These are phyloP conservation scores for Pelobates cultripes DNA, from an alignment of 2,797 vertebrate genomes.

Conservation along the genomic window DNA sequence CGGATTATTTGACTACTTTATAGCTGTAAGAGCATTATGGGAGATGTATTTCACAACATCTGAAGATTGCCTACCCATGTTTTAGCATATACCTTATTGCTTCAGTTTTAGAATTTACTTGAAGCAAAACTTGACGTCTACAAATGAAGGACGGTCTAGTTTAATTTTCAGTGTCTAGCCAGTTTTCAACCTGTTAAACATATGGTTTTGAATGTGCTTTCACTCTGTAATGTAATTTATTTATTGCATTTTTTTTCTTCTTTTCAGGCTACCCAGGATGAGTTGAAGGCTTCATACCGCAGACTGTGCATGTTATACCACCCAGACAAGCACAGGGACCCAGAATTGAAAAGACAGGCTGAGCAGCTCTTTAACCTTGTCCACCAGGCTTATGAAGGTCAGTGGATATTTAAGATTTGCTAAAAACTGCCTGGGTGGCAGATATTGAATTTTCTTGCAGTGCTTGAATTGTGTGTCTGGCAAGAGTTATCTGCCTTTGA, in stretches of 20 bases:
- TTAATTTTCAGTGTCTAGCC: too few relatives aligned
- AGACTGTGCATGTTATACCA: conserved; percentile 97
- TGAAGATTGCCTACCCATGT: too few relatives aligned
- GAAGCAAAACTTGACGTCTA: too few relatives aligned
- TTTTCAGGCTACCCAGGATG: conserved; percentile 90
- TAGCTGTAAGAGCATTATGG: too few relatives aligned
- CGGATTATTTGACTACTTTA: too few relatives aligned
- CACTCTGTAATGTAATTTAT: too few relatives aligned
- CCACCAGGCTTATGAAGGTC: conserved; percentile 97
- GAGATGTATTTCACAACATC: too few relatives aligned
- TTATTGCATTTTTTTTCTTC: neutral
- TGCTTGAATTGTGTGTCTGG: conserved; percentile 38
- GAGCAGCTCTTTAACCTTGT: conserved; percentile 96
- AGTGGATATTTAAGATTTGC: conserved; percentile 51
- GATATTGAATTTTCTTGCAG: conserved; percentile 51
- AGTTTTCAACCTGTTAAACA: too few relatives aligned
- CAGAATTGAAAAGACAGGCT: conserved; percentile 91
- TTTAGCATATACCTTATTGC: too few relatives aligned
- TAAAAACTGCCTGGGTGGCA: neutral
- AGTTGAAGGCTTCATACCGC: conserved; percentile 93
- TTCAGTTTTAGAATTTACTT: too few relatives aligned
- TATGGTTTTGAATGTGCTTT: too few relatives aligned
- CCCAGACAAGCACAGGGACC: conserved; percentile 97
- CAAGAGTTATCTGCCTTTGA: conserved; percentile 40
- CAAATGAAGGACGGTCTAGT: too few relatives aligned